Percentiles rank a stretch among this genome's conserved stretches.
Conservation (phyloP, 2,113 vertebrate genomes). For the Brachypteracias leptosomus region DNA sequence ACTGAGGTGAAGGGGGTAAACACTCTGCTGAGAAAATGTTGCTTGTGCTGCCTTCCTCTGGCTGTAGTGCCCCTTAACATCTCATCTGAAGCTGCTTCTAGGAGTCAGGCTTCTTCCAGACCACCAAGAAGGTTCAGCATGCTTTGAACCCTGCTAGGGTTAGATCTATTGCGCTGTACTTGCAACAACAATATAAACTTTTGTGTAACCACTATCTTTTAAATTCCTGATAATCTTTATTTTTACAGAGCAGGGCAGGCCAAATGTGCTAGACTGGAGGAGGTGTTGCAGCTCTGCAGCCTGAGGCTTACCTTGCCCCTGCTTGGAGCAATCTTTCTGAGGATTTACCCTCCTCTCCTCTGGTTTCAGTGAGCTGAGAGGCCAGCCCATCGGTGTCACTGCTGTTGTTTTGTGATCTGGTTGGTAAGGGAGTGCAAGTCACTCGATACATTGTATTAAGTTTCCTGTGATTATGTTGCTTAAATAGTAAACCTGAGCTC, state of each 20-base stretch:
- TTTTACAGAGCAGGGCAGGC: accelerated
- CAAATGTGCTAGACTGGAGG: background rate
- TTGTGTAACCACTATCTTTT: background rate
- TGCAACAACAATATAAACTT: background rate
- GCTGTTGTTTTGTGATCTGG: background rate
- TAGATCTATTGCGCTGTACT: background rate
- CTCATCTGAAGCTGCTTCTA: background rate
- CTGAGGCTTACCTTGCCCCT: background rate
- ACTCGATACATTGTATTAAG: background rate
- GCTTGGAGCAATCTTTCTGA: background rate
- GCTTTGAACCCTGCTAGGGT: background rate
- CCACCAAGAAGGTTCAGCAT: background rate
- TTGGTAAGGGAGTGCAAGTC: background rate
- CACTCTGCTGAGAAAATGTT: background rate
- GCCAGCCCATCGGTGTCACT: background rate
- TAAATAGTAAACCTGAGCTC: conserved; percentile 45
- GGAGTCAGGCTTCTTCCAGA: background rate
- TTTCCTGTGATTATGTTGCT: conserved; percentile 27
- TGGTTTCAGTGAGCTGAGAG: background rate
- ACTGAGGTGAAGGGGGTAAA: background rate
- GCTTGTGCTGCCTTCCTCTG: background rate
- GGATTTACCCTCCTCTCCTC: background rate
- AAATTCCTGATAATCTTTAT: background rate
- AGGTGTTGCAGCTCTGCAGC: background rate
- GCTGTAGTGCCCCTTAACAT: background rate